A percentile compares a stretch with the other conserved stretches of the same genome.
Conservation (phyloP, 2,113 vertebrate genomes). For the Cisticola juncidis region DNA sequence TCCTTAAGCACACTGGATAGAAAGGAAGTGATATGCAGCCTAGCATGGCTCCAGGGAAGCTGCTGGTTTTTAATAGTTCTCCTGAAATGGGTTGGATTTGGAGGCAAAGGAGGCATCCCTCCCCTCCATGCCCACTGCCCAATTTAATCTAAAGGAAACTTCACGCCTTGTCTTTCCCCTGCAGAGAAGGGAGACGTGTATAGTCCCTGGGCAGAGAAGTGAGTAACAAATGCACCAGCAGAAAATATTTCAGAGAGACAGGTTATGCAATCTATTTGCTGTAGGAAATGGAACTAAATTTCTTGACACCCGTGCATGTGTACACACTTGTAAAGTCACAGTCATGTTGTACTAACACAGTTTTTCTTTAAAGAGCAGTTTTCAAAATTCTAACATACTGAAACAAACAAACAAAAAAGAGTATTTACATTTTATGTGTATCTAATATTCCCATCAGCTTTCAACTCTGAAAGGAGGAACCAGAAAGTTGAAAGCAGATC, state of each 20-base stretch:
- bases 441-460: background rate
- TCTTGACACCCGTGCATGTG: background rate
- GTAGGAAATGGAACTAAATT: background rate
- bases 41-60: background rate
- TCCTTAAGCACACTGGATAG: background rate
- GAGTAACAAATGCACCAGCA: background rate
- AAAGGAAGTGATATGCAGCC: background rate
- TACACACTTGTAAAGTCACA: background rate
- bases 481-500: background rate
- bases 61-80: background rate
- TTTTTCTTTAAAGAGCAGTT: background rate
- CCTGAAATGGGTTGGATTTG: background rate
- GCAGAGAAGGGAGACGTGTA: background rate
- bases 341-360: background rate
- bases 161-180: background rate
- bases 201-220: background rate
- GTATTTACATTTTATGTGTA: background rate
- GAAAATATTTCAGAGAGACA: background rate
- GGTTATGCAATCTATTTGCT: background rate
- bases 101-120: background rate
- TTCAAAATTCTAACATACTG: background rate
- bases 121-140: background rate
- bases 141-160: background rate
- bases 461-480: background rate
- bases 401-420: background rate